A percentile compares a stretch with the other conserved stretches of the same genome.
Evolutionary conservation across 2,888 invertebrate species (phyloP).

Genomic region (Hololepta plana): DNA sequence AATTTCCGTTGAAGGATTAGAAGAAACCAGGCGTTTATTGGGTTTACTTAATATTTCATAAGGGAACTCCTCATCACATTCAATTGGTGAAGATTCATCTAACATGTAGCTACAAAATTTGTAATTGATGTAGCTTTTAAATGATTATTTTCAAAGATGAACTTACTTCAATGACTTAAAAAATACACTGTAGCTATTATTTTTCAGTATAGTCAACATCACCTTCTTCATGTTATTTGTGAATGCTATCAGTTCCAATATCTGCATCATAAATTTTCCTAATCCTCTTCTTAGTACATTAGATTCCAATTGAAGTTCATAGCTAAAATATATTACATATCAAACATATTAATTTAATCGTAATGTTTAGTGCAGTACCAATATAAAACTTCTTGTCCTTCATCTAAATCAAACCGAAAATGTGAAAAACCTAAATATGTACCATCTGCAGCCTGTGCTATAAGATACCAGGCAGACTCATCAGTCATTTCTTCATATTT

Average conservation of each 20-base stretch:
- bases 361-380: constrained; percentile 31
- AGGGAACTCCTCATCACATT: constrained; percentile 32
- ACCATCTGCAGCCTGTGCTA: constrained; percentile 35
- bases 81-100: constrained; percentile 50
- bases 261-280: constrained; percentile 64
- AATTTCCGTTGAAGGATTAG: constrained; percentile 5
- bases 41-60: constrained; percentile 46
- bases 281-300: constrained; percentile 57
- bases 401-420: constrained; percentile 71
- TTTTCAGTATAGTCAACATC: constrained; percentile 64
- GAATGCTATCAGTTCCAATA: constrained; percentile 56
- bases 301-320: constrained; percentile 70
- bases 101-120: constrained; percentile 34
- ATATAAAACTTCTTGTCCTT: constrained; percentile 57
- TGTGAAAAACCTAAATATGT: constrained; percentile 55
- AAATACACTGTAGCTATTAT: constrained; percentile 57
- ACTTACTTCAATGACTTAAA: constrained; percentile 58
- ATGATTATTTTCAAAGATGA: constrained; percentile 3
- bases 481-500: constrained; percentile 58
- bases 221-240: constrained; percentile 63
- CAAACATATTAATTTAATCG: constrained; percentile 4
- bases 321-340: constrained; percentile 33
- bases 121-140: constrained; percentile 4
- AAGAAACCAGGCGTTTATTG: constrained; percentile 21
- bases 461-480: constrained; percentile 53